Conservation (phyloP, 1,140 invertebrate species). For the Chironomus striatipennis region DNA sequence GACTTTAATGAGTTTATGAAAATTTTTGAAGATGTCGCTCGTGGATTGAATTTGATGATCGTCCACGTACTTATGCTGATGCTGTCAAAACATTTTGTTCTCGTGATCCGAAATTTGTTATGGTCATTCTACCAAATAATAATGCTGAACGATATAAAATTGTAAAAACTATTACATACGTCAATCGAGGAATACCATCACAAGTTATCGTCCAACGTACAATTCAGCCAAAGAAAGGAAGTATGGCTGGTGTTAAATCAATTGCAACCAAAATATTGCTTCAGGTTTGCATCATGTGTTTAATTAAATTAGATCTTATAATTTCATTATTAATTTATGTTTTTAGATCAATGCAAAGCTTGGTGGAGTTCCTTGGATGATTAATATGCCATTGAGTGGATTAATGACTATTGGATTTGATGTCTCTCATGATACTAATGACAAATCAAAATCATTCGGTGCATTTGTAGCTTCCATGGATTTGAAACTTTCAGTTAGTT, state of each 20-base stretch:
- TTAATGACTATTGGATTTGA: constrained; percentile 84
- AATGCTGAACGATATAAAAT: constrained; percentile 62
- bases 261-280: constrained; percentile 82
- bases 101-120: constrained; percentile 48
- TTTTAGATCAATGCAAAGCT: constrained; percentile 71
- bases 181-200: constrained; percentile 62
- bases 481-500: constrained; percentile 47
- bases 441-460: constrained; percentile 54
- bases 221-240: constrained; percentile 45
- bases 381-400: constrained; percentile 55
- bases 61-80: constrained; percentile 42
- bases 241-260: constrained; percentile 45
- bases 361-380: constrained; percentile 75
- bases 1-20: constrained; percentile 42
- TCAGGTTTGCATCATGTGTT: constrained; percentile 38
- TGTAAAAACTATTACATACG: constrained; percentile 76
- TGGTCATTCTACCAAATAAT: constrained; percentile 54
- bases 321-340: too few relatives aligned
- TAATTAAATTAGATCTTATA: too few relatives aligned
- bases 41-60: constrained; percentile 43
- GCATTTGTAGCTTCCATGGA: constrained; percentile 72
- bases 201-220: constrained; percentile 61
- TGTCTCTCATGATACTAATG: constrained; percentile 68
- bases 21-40: constrained; percentile 39
- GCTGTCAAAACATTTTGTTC: constrained; percentile 48